phyloP scores from a whole-genome alignment of 2,797 vertebrate species.

The Thamnophis elegans region DNA sequence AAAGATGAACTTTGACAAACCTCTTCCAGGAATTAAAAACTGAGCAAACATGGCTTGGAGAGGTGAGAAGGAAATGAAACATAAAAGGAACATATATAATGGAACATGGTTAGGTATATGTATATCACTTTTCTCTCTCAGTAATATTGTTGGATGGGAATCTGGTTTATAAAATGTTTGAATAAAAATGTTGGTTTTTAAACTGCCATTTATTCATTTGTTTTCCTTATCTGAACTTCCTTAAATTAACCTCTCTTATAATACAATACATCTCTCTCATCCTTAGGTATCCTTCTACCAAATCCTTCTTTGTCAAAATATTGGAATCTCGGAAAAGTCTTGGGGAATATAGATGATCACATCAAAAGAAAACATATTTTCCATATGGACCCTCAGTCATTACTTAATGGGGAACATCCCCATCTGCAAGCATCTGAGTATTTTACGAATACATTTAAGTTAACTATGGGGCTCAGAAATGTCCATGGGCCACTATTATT shows the following conservation, averaged over 20 bases:
- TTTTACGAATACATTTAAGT: neutral
- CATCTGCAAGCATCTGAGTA: too few relatives aligned
- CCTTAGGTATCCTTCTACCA: neutral
- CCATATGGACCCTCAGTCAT: too few relatives aligned
- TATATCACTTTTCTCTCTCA: neutral
- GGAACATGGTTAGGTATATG: neutral
- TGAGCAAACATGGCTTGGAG: neutral
- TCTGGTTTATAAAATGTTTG: neutral
- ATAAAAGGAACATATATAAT: neutral
- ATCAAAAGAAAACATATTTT: neutral
- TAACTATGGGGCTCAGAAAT: neutral
- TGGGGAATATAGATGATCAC: neutral
- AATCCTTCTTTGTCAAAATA: neutral
- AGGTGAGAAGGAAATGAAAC: neutral
- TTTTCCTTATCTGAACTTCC: neutral
- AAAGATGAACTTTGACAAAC: neutral
- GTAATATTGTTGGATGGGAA: neutral
- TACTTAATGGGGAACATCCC: too few relatives aligned
- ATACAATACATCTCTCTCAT: neutral
- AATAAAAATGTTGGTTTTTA: neutral
- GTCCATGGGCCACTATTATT: neutral
- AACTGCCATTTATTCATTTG: neutral
- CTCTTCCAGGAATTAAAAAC: neutral
- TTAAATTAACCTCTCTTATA: neutral
- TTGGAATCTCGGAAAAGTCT: neutral